A percentile compares a stretch with the other conserved stretches of the same genome.
Conservation (phyloP, 1,140 invertebrate species). For the Parasteatoda tepidariorum region DNA sequence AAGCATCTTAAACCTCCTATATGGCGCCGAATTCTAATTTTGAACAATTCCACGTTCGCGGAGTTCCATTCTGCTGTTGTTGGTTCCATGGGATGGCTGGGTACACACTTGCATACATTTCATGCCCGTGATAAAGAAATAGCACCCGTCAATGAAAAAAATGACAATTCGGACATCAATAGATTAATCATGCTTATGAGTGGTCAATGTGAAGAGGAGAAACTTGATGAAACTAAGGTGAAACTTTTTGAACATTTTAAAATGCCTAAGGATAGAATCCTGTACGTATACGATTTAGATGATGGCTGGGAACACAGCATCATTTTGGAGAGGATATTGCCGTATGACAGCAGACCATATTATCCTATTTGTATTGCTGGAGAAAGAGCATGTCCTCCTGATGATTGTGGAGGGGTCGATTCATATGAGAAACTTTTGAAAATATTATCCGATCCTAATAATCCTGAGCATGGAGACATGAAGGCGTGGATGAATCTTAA, state of each 20-base stretch:
- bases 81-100: conserved; percentile 19
- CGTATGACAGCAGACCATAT: not conserved
- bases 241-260: not conserved
- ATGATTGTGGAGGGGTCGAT: conserved; percentile 1
- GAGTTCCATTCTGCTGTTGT: conserved; percentile 2
- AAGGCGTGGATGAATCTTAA: conserved; percentile 7
- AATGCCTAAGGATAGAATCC: not conserved
- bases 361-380: conserved; percentile 19
- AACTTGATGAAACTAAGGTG: not conserved
- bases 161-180: too few relatives aligned
- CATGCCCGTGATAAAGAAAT: not conserved
- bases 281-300: conserved; percentile 18
- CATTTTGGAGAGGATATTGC: not conserved
- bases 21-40: conserved; percentile 28
- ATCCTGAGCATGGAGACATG: conserved; percentile 2
- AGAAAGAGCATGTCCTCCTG: conserved; percentile 21
- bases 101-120: conserved; percentile 16
- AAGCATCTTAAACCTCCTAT: not conserved
- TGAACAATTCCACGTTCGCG: not conserved
- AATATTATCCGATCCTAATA: not conserved
- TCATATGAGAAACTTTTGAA: not conserved
- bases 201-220: not conserved
- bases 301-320: conserved; percentile 17
- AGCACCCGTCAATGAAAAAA: too few relatives aligned
- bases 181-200: not conserved